These are phyloP conservation scores for Eupithecia insigniata DNA, from an alignment of 2,888 invertebrate species.

Conservation along the genomic window DNA sequence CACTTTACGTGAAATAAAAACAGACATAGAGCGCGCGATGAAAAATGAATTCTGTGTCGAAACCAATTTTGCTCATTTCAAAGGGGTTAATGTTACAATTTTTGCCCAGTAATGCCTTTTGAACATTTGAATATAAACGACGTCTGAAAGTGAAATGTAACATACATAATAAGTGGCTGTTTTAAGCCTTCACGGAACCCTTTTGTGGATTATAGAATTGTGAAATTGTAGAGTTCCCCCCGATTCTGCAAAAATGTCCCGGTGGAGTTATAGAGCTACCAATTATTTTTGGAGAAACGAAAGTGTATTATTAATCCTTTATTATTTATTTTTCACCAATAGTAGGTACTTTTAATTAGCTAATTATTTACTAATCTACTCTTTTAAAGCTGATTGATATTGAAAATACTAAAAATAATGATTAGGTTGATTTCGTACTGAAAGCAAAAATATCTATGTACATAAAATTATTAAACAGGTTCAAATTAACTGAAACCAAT, in stretches of 20 bases:
- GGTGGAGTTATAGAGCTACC: background rate
- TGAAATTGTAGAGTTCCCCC: constrained; percentile 38
- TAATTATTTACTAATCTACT: no score
- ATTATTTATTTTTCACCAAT: background rate
- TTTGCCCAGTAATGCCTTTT: constrained; percentile 83
- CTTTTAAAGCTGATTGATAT: no score
- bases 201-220: constrained; percentile 78
- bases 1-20: constrained; percentile 42
- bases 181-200: constrained; percentile 83
- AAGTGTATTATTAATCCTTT: no score
- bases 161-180: constrained; percentile 85
- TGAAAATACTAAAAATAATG: no score
- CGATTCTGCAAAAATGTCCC: constrained; percentile 16
- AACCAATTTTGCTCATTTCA: constrained; percentile 77
- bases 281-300: background rate
- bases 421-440: no score
- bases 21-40: constrained; percentile 51
- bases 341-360: no score
- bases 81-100: constrained; percentile 81
- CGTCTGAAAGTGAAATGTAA: constrained; percentile 85
- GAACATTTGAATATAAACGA: constrained; percentile 85
- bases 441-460: no score
- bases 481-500: no score
- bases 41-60: constrained; percentile 66
- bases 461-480: no score